Conservation (phyloP, 2,113 vertebrate genomes). For the Oxygymnocypris stewartii region DNA sequence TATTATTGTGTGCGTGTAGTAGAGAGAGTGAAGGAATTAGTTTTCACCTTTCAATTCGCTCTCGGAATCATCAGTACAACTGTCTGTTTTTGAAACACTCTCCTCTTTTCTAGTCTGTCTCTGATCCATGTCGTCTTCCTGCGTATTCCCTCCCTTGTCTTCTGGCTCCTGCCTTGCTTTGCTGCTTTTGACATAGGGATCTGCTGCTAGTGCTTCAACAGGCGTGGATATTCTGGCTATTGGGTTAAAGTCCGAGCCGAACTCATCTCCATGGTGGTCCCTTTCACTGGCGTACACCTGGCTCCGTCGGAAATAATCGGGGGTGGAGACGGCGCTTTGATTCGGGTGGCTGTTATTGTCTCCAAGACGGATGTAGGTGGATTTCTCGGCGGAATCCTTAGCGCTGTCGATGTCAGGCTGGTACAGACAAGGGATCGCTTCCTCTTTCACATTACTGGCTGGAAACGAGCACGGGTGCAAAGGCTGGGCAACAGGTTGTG, state of each 20-base stretch:
- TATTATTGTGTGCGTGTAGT: not conserved
- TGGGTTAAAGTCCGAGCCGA: conserved; percentile 81
- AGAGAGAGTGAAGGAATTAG: conserved; percentile 26
- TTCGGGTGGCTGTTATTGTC: conserved; percentile 83
- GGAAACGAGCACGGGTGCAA: conserved; percentile 91
- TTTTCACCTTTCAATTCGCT: conserved; percentile 89
- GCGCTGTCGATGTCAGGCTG: conserved; percentile 81
- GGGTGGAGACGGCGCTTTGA: conserved; percentile 78
- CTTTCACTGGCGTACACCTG: conserved; percentile 82
- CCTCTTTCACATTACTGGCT: conserved; percentile 89
- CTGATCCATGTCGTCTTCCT: conserved; percentile 73
- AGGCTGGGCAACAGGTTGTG: conserved; percentile 94
- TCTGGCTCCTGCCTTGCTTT: conserved; percentile 73
- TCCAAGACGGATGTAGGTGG: conserved; percentile 86
- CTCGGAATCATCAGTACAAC: conserved; percentile 89
- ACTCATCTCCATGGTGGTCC: conserved; percentile 78
- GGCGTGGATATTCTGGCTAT: conserved; percentile 80
- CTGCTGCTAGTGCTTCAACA: conserved; percentile 69
- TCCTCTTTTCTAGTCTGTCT: conserved; percentile 77
- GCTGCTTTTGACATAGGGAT: conserved; percentile 71
- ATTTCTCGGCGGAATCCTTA: conserved; percentile 82
- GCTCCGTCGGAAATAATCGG: conserved; percentile 82
- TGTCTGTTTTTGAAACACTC: conserved; percentile 75
- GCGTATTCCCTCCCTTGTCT: conserved; percentile 73
- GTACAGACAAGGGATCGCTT: conserved; percentile 91